Conservation (phyloP, 2,797 vertebrate genomes). For the Cryptoprocta ferox region DNA sequence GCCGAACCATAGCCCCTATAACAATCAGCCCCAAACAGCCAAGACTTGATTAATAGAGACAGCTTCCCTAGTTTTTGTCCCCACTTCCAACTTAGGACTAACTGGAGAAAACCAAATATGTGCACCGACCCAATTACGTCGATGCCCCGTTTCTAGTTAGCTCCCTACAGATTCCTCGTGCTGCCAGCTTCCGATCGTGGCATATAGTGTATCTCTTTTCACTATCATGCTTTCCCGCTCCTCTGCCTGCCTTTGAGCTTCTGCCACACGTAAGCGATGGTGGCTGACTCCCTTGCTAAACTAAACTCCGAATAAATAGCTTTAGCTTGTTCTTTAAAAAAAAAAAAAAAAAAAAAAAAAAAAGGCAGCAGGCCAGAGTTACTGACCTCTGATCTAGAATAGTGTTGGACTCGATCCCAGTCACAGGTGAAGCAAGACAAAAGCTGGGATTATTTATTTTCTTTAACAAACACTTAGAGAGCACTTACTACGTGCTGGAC, state of each 20-base stretch:
- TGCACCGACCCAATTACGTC: background rate
- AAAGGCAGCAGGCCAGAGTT: background rate
- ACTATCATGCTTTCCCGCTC: background rate
- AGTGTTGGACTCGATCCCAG: background rate
- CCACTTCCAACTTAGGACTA: background rate
- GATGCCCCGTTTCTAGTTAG: background rate
- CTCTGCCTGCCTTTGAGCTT: background rate
- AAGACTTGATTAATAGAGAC: background rate
- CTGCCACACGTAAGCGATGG: background rate
- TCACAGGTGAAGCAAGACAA: background rate
- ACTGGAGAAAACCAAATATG: background rate
- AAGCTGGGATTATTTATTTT: background rate
- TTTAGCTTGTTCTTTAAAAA: background rate
- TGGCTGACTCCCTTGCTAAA: background rate
- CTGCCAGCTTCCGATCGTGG: background rate
- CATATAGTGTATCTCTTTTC: background rate
- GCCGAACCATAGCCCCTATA: background rate
- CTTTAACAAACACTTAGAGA: background rate
- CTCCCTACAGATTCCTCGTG: background rate
- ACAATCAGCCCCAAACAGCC: background rate
- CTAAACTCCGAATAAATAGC: background rate
- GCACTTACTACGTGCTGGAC: background rate
- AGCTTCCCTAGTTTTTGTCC: background rate
- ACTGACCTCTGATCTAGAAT: background rate
- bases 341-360: background rate